Percentiles rank a stretch among this genome's conserved stretches.
These are phyloP conservation scores for Ephestia elutella DNA, from an alignment of 1,140 invertebrate genomes.

Conservation along the genomic window DNA sequence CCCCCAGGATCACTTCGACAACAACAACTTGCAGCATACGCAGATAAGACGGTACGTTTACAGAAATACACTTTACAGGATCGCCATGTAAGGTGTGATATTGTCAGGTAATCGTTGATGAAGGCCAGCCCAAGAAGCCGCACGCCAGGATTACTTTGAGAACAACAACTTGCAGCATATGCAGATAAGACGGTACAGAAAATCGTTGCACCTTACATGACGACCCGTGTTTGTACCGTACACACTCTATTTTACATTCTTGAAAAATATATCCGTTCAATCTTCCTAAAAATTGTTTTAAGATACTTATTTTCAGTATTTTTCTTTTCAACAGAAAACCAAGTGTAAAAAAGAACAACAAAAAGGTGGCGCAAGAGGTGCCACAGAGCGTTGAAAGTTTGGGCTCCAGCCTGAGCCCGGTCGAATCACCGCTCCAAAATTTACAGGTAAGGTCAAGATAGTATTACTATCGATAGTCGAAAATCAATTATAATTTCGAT, in stretches of 20 bases:
- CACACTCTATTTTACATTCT: too few species aligned
- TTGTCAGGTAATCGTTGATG: too few species aligned
- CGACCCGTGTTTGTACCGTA: too few species aligned
- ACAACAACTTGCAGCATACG: slow-evolving; percentile 58
- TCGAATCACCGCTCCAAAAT: slow-evolving; percentile 79
- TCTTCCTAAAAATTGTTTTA: too few species aligned
- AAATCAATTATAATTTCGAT: too few species aligned
- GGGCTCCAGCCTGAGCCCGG: slow-evolving; percentile 76
- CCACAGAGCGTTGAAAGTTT: slow-evolving; percentile 79
- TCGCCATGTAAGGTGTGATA: too few species aligned
- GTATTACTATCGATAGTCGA: too few species aligned
- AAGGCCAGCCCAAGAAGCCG: slow-evolving; percentile 83
- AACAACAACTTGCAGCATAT: slow-evolving; percentile 60
- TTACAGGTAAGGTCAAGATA: slow-evolving; percentile 54
- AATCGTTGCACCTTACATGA: slow-evolving; percentile 5
- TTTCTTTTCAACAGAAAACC: slow-evolving; percentile 76
- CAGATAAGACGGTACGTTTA: slow-evolving; percentile 63
- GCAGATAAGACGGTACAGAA: slow-evolving; percentile 59
- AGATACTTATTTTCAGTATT: not conserved
- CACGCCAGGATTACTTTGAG: slow-evolving; percentile 67
- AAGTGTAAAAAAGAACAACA: slow-evolving; percentile 83
- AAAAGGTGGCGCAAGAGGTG: slow-evolving; percentile 76
- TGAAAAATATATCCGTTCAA: too few species aligned
- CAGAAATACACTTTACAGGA: slow-evolving; percentile 1
- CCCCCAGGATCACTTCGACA: slow-evolving; percentile 59